phyloP scores from a whole-genome alignment of 2,113 vertebrate species.

The Neogobius melanostomus region DNA sequence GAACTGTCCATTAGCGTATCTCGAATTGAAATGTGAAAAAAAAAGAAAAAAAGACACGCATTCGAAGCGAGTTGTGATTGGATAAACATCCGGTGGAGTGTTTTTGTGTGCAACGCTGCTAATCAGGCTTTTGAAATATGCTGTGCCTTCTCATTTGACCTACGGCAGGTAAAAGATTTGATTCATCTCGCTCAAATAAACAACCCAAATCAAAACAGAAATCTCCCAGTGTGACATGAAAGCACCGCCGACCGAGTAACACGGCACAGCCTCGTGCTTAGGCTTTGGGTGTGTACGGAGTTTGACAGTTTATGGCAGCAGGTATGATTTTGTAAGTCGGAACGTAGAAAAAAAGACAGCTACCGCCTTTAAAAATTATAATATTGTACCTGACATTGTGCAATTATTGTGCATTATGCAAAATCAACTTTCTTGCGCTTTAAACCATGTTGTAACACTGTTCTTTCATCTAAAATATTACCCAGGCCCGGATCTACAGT shows the following conservation, averaged over 20 bases:
- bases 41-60: not conserved
- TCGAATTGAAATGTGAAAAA: conserved; percentile 15
- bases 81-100: not conserved
- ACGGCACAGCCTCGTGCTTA: not conserved
- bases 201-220: conserved; percentile 8
- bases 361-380: too few relatives aligned
- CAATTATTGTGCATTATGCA: too few relatives aligned
- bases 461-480: too few relatives aligned
- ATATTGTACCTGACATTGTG: not conserved
- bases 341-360: too few relatives aligned
- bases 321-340: too few relatives aligned
- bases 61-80: not conserved
- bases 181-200: not conserved
- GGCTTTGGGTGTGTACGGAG: not conserved
- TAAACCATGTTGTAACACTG: too few relatives aligned
- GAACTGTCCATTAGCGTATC: conserved; percentile 45
- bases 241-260: conserved; percentile 10
- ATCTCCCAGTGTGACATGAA: conserved; percentile 10
- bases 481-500: too few relatives aligned
- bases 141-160: not conserved
- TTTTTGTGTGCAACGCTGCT: conserved; percentile 9
- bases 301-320: too few relatives aligned
- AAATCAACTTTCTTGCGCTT: too few relatives aligned
- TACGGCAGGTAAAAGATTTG: conserved; percentile 11
- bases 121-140: not conserved